Evolutionary conservation across 1,140 invertebrate genomes (phyloP).

Genomic region (Zelostemma sp.): DNA sequence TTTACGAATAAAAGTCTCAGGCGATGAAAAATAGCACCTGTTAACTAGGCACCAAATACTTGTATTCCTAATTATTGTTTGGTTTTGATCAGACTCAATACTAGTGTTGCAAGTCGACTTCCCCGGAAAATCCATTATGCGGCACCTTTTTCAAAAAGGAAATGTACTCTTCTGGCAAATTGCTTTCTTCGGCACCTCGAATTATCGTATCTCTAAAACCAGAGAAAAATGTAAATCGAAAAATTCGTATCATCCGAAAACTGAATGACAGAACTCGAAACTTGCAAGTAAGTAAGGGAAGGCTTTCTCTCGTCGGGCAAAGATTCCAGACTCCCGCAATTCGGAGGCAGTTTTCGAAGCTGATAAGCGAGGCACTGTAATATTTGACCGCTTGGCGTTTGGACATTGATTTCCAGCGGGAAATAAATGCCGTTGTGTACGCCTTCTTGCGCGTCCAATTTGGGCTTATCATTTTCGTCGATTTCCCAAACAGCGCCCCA

Average conservation of each 20-base stretch:
- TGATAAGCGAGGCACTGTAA: constrained; percentile 78
- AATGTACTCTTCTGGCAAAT: constrained; percentile 78
- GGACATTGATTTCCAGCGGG: constrained; percentile 74
- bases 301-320: constrained; percentile 74
- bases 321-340: constrained; percentile 57
- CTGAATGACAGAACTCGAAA: constrained; percentile 10
- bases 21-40: too few relatives aligned
- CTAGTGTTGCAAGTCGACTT: constrained; percentile 53
- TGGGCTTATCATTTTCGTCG: constrained; percentile 72
- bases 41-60: too few relatives aligned
- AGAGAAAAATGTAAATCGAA: background rate
- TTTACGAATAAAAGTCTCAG: background rate
- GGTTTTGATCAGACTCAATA: background rate
- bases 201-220: constrained; percentile 67
- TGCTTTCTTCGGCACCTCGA: constrained; percentile 78
- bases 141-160: constrained; percentile 73
- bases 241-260: background rate
- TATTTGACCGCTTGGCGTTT: constrained; percentile 67
- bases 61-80: background rate
- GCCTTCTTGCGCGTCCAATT: constrained; percentile 83
- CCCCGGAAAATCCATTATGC: constrained; percentile 77
- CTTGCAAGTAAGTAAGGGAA: constrained; percentile 77
- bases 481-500: constrained; percentile 88
- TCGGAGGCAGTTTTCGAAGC: constrained; percentile 67
- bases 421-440: constrained; percentile 78